Evolutionary conservation across 92 coral and sea anemone species (phyloP).

Genomic region (Meandrina meandrites): DNA sequence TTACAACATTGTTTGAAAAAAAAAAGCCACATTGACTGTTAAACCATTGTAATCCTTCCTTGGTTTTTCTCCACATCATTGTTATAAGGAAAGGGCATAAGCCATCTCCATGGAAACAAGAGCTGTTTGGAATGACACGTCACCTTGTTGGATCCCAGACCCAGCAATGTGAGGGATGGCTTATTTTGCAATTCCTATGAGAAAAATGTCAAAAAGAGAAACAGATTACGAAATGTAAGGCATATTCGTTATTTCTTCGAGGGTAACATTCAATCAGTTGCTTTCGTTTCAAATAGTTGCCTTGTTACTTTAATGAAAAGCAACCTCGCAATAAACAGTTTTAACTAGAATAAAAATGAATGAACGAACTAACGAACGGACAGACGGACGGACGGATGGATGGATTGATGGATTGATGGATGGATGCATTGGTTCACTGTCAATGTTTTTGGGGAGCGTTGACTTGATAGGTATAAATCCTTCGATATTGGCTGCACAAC

Average conservation of each 20-base stretch:
- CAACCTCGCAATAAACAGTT: not conserved
- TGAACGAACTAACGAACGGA: too few species aligned
- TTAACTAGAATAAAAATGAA: too few species aligned
- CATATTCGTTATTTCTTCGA: not conserved
- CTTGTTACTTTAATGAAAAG: not conserved
- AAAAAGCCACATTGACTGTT: not conserved
- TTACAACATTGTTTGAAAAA: not conserved
- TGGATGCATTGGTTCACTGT: too few species aligned
- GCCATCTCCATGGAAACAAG: not conserved
- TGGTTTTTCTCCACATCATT: not conserved
- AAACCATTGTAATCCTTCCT: not conserved
- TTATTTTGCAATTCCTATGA: conserved; percentile 7
- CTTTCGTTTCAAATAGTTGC: not conserved
- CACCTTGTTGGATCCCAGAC: not conserved
- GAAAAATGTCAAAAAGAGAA: not conserved
- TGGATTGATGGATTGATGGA: too few species aligned
- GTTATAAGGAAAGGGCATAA: not conserved
- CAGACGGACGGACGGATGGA: too few species aligned
- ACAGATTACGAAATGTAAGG: not conserved
- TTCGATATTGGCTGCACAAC: too few species aligned
- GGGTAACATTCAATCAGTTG: not conserved
- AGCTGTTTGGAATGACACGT: not conserved
- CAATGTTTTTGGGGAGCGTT: not conserved
- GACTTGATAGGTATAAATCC: not conserved
- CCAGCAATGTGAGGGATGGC: not conserved